Evolutionary conservation across 37 sponge, comb jelly and placozoan species (phyloP), one percentile per base, ranked within the genome.

Genomic region (Beroe forskalii): DNA sequence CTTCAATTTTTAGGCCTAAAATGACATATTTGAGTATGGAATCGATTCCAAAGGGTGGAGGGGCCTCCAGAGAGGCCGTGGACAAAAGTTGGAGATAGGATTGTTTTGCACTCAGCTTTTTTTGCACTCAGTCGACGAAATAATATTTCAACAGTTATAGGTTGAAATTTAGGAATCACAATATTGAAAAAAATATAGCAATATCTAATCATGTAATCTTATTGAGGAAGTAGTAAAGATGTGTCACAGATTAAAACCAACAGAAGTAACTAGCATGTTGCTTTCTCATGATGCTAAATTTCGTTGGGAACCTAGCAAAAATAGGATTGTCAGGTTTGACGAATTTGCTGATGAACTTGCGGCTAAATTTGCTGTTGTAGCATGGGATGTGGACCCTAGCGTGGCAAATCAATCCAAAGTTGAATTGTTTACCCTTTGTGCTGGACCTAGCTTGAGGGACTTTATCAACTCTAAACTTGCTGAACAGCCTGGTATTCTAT

Each of bases 311-410:
- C 28, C 48, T 0, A n/a, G 55, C 44, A 22, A 41, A 1, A 25
- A 80, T 24, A 35, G 86, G 14, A 35, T 80, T 44, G 44, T 44
- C 4, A 41, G 48, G 27, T 80, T 44, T 38, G 55, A 41, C 28
- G 30, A 24, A n/a, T 80, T 80, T 80, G 30, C 35, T 17, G 24
- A 41, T 3, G 86, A 80, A 25, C 86, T 80, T 14, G 23, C 28
- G n/a, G 23, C 86, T 12, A 80, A 80, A 30, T 80, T 80, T 43
- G 12, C 48, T 28, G 55, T 80, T 80, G 55, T 80, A 44, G 86
- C 37, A 35, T 80, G 86, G 86, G 66, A 64, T 23, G 31, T 27
- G 4, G 66, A 27, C 25, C 30, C 25, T 22, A 64, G 25, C 4
- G 66, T 64, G 6, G 66, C 30, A 22, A 32, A 32, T 17, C 38